Evolutionary conservation across 1,140 invertebrate genomes (phyloP).

Genomic region (Platorchestia sp.): DNA sequence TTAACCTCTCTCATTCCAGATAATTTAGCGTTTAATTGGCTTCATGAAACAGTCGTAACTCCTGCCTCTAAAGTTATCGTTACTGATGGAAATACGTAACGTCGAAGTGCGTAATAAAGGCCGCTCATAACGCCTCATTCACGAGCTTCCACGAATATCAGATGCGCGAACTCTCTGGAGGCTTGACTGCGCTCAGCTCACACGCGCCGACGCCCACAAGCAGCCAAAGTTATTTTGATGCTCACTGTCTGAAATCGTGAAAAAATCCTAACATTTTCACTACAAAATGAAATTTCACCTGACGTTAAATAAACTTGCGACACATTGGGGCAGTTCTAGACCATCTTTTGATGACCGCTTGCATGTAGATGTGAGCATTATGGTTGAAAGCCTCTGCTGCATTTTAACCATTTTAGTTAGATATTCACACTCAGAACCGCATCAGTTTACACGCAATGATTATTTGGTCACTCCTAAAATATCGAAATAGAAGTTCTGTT

Average conservation of each 20-base stretch:
- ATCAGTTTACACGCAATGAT: background rate
- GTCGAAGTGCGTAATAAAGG: no score
- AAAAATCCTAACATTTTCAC: background rate
- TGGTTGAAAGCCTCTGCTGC: background rate
- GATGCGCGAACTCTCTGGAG: background rate
- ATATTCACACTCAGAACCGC: background rate
- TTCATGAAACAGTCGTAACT: no score
- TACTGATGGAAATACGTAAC: no score
- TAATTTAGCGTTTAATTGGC: no score
- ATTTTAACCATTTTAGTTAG: background rate
- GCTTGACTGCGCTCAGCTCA: background rate
- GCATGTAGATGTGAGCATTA: background rate
- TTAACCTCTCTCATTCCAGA: no score
- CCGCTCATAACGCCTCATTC: no score
- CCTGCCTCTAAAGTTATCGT: no score
- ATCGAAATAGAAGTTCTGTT: no score
- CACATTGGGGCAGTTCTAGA: background rate
- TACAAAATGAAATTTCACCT: background rate
- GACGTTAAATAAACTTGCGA: background rate
- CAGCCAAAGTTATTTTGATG: background rate
- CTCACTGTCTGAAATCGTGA: background rate
- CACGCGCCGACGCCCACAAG: background rate
- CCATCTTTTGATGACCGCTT: background rate
- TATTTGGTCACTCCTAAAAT: background rate
- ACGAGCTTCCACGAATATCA: no score